phyloP scores from a whole-genome alignment of 2,888 invertebrate genomes.

The Rhagophthalmus giganteus region DNA sequence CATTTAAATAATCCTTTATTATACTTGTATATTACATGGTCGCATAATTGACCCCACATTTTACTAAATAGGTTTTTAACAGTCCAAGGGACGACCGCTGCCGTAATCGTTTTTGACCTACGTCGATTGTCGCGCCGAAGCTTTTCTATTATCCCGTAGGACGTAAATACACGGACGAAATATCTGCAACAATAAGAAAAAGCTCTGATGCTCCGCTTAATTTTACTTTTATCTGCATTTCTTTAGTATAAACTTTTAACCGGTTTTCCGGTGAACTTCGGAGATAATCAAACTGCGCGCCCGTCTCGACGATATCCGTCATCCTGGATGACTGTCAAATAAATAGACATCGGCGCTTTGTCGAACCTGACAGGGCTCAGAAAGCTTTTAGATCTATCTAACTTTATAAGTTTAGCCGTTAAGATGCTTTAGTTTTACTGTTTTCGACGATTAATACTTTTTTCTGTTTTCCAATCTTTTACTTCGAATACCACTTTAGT shows the following conservation, averaged over 20 bases:
- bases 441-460: slow-evolving; percentile 15
- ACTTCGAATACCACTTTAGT: slow-evolving; percentile 3
- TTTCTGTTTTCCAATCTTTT: neutral
- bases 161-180: no score
- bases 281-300: slow-evolving; percentile 25
- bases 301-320: slow-evolving; percentile 30
- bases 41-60: no score
- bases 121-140: no score
- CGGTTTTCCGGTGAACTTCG: slow-evolving; percentile 26
- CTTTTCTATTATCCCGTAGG: no score
- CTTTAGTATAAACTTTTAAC: slow-evolving; percentile 17
- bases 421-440: slow-evolving; percentile 24
- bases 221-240: slow-evolving; percentile 7
- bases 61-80: no score
- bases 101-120: no score
- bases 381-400: slow-evolving; percentile 33
- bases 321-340: slow-evolving; percentile 31
- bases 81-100: no score
- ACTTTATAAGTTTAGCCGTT: slow-evolving; percentile 31
- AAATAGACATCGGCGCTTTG: slow-evolving; percentile 29
- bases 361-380: slow-evolving; percentile 30
- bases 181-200: no score
- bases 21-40: no score
- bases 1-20: no score
- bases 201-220: slow-evolving; percentile 3